Base-by-base conservation (phyloP, 2,113 vertebrate species). In the Microtus pennsylvanicus region DNA sequence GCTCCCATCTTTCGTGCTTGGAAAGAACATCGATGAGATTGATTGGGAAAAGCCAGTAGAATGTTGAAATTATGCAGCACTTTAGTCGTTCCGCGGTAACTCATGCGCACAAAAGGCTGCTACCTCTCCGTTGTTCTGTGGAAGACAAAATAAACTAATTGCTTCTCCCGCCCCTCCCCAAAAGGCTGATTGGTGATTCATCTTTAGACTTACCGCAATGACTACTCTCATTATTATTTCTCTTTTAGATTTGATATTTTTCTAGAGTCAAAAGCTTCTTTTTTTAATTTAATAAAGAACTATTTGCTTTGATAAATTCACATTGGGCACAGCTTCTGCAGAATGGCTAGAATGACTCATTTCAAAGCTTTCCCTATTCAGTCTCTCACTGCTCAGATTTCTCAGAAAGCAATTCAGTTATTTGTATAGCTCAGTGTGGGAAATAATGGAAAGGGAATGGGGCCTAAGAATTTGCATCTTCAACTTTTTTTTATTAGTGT, bases 61-160 rank as follows among this genome's bases (percentile, higher is more conserved):
- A 98, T 98, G 98, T 96, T 98, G 92, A 98, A 98, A 98, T 98
- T 98, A 98, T 97, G 95, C 96, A 86, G 67, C 65, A 96, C 95
- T 98, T 98, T 98, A 94, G 90, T 94, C 97, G 94, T 88, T 91
- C 38, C 22, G 75, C 50, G 97, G 67, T 98, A 98, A 98, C 97
- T 98, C 97, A 94, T 91, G 92, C 45, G 96, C 96, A 97, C 91
- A 96, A 97, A 97, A 94, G 97, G 72, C 96, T 95, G 97, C 98
- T 98, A 98, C 96, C 55, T 91, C 97, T 74, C 93, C 80, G 88
- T 96, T 75, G 65, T 97, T 98, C 89, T 97, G 97, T 78, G 93
- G 33, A 70, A 96, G 95, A 69, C 91, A 98, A 98, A 98, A 98
- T 97, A 93, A 96, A 98, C 98, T 98, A 98, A 98, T 98, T 98